These are phyloP conservation scores for Galaxias olidus DNA, from an alignment of 2,797 vertebrate species.

Conservation along the genomic window DNA sequence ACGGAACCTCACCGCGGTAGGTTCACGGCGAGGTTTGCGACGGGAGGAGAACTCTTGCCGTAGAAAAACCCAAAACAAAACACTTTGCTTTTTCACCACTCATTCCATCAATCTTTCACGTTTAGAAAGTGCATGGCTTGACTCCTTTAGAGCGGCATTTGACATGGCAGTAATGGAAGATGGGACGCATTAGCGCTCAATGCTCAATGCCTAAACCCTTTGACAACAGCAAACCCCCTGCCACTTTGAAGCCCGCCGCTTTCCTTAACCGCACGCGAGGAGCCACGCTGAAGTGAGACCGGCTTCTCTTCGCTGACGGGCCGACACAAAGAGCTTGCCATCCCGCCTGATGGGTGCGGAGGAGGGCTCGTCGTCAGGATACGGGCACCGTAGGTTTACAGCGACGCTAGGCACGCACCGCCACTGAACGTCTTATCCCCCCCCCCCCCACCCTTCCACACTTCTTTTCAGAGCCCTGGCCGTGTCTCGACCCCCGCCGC, in stretches of 20 bases:
- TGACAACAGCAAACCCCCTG: conserved; percentile 55
- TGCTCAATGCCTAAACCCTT: conserved; percentile 18
- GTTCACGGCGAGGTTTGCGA: conserved; percentile 54
- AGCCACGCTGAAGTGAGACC: conserved; percentile 45
- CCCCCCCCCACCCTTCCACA: background rate
- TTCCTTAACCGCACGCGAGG: conserved; percentile 49
- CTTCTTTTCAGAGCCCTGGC: conserved; percentile 30
- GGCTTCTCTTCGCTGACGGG: conserved; percentile 22
- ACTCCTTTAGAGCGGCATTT: too few species aligned
- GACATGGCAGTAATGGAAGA: conserved; percentile 29
- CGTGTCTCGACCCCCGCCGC: conserved; percentile 29
- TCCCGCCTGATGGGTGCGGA: conserved; percentile 4
- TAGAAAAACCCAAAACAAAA: conserved; percentile 16
- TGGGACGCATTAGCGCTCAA: conserved; percentile 34
- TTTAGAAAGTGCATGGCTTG: conserved; percentile 13
- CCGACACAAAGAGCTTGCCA: conserved; percentile 31
- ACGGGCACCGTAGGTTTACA: too few species aligned
- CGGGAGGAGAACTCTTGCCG: conserved; percentile 26
- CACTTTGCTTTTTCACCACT: conserved; percentile 36
- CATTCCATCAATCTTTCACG: background rate
- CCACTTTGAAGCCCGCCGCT: conserved; percentile 50
- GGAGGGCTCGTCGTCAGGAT: background rate
- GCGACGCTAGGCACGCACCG: too few species aligned
- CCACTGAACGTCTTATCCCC: background rate
- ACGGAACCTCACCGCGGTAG: conserved; percentile 60